Percentiles rank a stretch among this genome's conserved stretches.
Evolutionary conservation across 2,797 vertebrate genomes (phyloP).

Genomic region (Halcyon smyrnensis): DNA sequence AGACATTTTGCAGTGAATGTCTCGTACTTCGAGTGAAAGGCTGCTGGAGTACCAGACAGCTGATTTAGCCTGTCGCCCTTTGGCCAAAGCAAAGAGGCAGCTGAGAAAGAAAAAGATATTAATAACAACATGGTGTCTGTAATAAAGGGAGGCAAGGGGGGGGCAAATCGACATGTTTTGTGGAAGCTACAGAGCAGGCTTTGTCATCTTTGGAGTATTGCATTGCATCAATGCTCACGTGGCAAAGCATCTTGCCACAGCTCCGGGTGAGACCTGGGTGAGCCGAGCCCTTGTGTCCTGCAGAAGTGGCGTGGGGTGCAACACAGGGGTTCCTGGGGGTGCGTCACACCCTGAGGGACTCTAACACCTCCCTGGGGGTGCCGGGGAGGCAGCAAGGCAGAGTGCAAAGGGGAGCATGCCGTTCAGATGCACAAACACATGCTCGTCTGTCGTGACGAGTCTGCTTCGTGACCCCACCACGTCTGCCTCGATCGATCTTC

Average conservation of each 20-base stretch:
- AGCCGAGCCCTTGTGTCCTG: neutral
- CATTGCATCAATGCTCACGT: neutral
- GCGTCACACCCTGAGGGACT: neutral
- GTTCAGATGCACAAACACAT: rapidly evolving
- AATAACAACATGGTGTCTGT: neutral
- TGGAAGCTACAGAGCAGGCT: neutral
- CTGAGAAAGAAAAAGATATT: neutral
- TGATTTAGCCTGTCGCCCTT: neutral
- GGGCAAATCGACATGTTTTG: neutral
- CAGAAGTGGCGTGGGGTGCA: rapidly evolving
- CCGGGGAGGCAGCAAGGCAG: neutral
- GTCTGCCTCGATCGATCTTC: neutral
- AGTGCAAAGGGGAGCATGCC: rapidly evolving
- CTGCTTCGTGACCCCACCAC: neutral
- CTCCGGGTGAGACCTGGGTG: neutral
- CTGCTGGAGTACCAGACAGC: neutral
- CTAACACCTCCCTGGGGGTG: neutral
- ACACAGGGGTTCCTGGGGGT: rapidly evolving
- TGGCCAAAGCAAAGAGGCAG: neutral
- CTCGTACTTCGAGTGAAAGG: neutral
- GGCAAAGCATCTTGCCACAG: neutral
- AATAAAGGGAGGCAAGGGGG: neutral
- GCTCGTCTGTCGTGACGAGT: rapidly evolving
- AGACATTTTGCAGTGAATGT: neutral
- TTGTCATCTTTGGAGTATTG: neutral